Base-by-base conservation (phyloP, 2,113 vertebrate genomes). In the Leuciscus idus region DNA sequence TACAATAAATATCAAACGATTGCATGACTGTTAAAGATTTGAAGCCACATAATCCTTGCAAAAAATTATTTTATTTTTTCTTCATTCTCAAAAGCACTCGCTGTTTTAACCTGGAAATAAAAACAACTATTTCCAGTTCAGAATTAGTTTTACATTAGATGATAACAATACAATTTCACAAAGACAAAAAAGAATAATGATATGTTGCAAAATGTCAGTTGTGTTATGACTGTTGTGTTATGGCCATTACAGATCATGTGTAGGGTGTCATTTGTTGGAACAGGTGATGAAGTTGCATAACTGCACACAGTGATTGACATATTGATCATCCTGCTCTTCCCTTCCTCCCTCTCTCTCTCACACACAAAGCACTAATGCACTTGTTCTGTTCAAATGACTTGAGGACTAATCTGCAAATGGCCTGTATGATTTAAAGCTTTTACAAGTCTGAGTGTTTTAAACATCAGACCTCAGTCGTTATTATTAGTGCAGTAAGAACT, bases 341-440 rank as follows among this genome's bases (percentile, higher is more conserved):
- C 21, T 26, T 12, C 13, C 52, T 46, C 6, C 12, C 30, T 46
- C 30, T 21, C 79, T 48, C 61, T 52, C 43, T 28, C 73, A 11
- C 17, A 55, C 17, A 23, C 46, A 68, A 23, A 82, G 46, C 80
- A 83, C 48, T 83, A 83, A 83, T 83, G 64, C 64, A 83, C 28
- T 70, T 70, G 28, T 55, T 55, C 28, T 70, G 46, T 83, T 48
- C 48, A 70, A 21, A 36, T 83, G 46, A 83, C 81, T 83, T 83
- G 81, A 82, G 62, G 26, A 55, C 43, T 70, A 83, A 83, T 83
- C 81, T 83, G 81, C 81, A 83, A 83, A 83, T 83, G 81, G 64
- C 62, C 46, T 70, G 46, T 83, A 70, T 83, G 81, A 83, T 52
- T 83, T 64, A 83, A 55, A 83, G 81, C 81, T 83, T 83, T 83